A percentile compares a stretch with the other conserved stretches of the same genome.
phyloP scores from a whole-genome alignment of 2,888 invertebrate species.

The Metacarcinus magister region DNA sequence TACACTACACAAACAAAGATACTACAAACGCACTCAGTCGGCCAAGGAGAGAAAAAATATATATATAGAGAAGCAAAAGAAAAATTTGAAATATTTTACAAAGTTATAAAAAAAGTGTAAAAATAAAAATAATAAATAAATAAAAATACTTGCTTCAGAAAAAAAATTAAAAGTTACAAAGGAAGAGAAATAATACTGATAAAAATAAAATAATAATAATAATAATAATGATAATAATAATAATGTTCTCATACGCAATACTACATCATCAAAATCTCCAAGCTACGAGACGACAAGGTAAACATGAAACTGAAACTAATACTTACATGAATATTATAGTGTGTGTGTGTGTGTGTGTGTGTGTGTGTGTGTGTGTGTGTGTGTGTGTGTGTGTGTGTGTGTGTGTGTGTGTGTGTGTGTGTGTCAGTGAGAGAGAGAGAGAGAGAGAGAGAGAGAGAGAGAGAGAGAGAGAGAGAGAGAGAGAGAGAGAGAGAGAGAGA shows the following conservation, averaged over 20 bases:
- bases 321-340: neutral
- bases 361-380: slow-evolving; percentile 48
- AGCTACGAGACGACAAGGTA: too few species aligned
- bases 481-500: neutral
- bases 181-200: too few species aligned
- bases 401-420: neutral
- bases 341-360: slow-evolving; percentile 48
- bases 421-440: neutral
- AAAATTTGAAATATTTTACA: too few species aligned
- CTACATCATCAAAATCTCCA: too few species aligned
- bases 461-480: slow-evolving; percentile 60
- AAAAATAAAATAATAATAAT: neutral
- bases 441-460: slow-evolving; percentile 52
- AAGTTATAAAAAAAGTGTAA: too few species aligned
- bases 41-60: neutral
- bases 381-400: slow-evolving; percentile 38
- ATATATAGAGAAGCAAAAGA: neutral
- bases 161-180: too few species aligned
- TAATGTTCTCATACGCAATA: neutral
- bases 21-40: neutral
- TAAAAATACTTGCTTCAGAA: too few species aligned
- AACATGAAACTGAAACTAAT: neutral
- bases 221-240: neutral
- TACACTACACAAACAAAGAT: neutral
- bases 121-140: too few species aligned